A percentile compares a stretch with the other conserved stretches of the same genome.
phyloP scores from a whole-genome alignment of 2,888 invertebrate species.

The Adineta ricciae region DNA sequence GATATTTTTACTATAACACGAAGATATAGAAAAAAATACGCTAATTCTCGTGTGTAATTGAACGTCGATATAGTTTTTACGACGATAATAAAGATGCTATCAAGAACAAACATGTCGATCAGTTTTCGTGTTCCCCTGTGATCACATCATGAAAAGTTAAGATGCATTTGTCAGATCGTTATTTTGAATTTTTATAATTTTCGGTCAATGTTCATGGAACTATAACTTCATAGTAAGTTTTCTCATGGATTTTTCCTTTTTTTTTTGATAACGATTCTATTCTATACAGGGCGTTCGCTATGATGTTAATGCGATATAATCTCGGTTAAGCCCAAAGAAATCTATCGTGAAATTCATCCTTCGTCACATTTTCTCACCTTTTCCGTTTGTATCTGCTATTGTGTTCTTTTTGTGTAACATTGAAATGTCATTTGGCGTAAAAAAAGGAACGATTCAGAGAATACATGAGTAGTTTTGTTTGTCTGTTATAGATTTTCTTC shows the following conservation, averaged over 20 bases:
- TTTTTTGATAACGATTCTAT: too few relatives aligned
- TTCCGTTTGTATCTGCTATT: too few relatives aligned
- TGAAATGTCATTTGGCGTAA: too few relatives aligned
- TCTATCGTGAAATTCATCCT: constrained; percentile 95
- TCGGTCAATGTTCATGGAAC: constrained; percentile 97
- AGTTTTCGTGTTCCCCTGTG: too few relatives aligned
- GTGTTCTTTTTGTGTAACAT: too few relatives aligned
- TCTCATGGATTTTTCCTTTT: neutral
- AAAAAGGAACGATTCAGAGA: neutral
- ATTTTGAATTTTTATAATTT: constrained; percentile 98
- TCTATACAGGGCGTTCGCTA: constrained; percentile 67
- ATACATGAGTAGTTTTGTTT: neutral
- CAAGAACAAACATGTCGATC: too few relatives aligned
- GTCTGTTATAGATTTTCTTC: neutral
- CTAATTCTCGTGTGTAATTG: too few relatives aligned
- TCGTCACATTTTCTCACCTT: constrained; percentile 97
- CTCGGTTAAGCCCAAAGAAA: constrained; percentile 92
- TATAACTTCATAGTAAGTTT: constrained; percentile 89
- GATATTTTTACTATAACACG: too few relatives aligned
- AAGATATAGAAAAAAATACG: too few relatives aligned
- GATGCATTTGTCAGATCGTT: constrained; percentile 91
- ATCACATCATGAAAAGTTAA: constrained; percentile 92
- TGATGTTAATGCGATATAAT: constrained; percentile 86
- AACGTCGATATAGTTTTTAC: too few relatives aligned
- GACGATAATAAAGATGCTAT: too few relatives aligned